These are phyloP conservation scores for Galbula dea DNA, from an alignment of 2,113 vertebrate species.

Conservation along the genomic window DNA sequence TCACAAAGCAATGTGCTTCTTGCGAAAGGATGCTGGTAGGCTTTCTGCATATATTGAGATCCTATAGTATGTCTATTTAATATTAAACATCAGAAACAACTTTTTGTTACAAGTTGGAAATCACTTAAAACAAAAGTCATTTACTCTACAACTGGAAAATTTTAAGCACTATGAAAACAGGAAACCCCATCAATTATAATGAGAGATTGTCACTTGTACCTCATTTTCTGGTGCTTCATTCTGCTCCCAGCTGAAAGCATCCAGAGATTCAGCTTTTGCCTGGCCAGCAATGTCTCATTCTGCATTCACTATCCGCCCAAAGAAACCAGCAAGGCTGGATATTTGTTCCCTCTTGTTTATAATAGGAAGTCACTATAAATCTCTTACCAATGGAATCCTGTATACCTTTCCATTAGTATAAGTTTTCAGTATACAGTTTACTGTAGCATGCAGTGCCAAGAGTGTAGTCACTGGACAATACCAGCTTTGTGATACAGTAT, in stretches of 20 bases:
- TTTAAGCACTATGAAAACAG: neutral
- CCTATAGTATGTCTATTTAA: neutral
- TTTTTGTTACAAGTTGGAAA: neutral
- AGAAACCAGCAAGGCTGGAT: constrained; percentile 9
- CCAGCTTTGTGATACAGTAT: constrained; percentile 41
- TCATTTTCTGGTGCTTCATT: neutral
- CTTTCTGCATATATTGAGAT: neutral
- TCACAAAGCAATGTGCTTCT: neutral
- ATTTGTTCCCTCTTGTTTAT: constrained; percentile 60
- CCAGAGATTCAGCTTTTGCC: neutral
- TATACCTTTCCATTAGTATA: constrained; percentile 38
- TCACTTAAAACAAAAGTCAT: neutral
- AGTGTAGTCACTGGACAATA: constrained; percentile 47
- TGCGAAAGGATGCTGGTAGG: neutral
- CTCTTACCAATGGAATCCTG: constrained; percentile 51
- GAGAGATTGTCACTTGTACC: neutral
- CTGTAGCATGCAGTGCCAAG: constrained; percentile 1
- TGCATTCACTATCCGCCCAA: neutral
- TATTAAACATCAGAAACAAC: neutral
- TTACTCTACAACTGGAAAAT: neutral
- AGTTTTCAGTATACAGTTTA: constrained; percentile 51
- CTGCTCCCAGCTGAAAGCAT: neutral
- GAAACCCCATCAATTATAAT: neutral
- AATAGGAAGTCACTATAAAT: constrained; percentile 64
- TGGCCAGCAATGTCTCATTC: constrained; percentile 41